Base-by-base conservation (phyloP, 2,113 vertebrate genomes). In the Amblyornis subalaris region DNA sequence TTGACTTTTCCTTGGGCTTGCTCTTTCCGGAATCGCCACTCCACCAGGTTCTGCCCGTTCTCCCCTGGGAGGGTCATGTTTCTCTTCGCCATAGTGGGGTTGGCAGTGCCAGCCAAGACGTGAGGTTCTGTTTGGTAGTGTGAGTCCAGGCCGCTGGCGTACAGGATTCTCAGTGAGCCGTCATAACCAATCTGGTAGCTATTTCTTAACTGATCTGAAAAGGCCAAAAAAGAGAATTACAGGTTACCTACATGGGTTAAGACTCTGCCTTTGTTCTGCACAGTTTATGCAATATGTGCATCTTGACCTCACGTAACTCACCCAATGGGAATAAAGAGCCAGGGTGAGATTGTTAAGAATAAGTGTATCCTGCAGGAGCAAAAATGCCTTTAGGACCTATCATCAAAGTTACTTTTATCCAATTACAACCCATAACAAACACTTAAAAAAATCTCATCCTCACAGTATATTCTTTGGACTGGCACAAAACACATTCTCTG, bases 81-180 rank as follows among this genome's bases (percentile, higher is more conserved):
- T 88, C 99, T 98, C 72, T 99, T 98, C 89, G 99, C 99, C 57
- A 99, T 98, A 0, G 98, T 99, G 2, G 99, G 99, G 85, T 99
- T 99, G 75, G 99, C 99, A 0, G 99, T 98, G 54, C 99, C 99
- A 20, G 99, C 98, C 97, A 99, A 96, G 80, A 99, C 98, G 1
- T 99, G 99, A 0, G 99, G 99, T 95, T 99, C 99, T 2, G 99
- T 99, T 88, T 99, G 99, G 95, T 99, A 99, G 97, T 99, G 99
- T 1, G 99, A 98, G 87, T 99, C 99, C 96, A 99, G 98, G 44
- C 99, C 99, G 2, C 99, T 99, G 97, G 99, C 99, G 0, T 99
- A 99, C 88, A 99, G 98, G 77, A 99, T 98, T 93, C 99, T 96
- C 74, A 99, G 98, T 3, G 99, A 99, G 87, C 99, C 98, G 11